Conservation (phyloP, 2,113 vertebrate genomes). For the Plecturocebus donacophilus region DNA sequence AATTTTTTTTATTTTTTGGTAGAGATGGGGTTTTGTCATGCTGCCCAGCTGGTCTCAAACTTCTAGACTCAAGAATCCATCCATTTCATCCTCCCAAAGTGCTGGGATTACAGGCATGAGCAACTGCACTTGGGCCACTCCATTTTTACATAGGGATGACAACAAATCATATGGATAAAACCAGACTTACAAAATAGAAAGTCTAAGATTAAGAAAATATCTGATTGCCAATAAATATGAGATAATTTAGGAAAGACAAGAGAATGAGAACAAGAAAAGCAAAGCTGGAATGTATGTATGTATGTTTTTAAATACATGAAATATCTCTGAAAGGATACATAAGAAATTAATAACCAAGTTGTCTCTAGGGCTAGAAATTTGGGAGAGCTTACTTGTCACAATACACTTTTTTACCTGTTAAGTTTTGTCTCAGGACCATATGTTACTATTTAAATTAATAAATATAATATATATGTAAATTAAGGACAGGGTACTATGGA, state of each 20-base stretch:
- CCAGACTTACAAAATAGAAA: neutral
- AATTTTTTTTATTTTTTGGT: no score
- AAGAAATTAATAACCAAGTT: neutral
- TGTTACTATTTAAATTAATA: neutral
- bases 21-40: no score
- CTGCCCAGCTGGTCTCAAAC: no score
- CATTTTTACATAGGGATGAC: neutral
- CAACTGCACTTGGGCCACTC: neutral
- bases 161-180: neutral
- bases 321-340: neutral
- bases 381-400: neutral
- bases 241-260: neutral
- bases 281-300: neutral
- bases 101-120: no score
- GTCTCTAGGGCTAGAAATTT: neutral
- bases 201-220: neutral
- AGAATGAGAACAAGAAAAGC: neutral
- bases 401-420: neutral
- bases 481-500: neutral
- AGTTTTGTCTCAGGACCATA: neutral
- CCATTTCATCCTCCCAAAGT: no score
- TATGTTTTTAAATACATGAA: neutral
- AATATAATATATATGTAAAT: neutral
- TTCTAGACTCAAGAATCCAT: no score
- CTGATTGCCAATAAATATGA: neutral